A percentile compares a stretch with the other conserved stretches of the same genome.
Conservation (phyloP, 2,888 invertebrate species). For the Leptinotarsa haldemani region DNA sequence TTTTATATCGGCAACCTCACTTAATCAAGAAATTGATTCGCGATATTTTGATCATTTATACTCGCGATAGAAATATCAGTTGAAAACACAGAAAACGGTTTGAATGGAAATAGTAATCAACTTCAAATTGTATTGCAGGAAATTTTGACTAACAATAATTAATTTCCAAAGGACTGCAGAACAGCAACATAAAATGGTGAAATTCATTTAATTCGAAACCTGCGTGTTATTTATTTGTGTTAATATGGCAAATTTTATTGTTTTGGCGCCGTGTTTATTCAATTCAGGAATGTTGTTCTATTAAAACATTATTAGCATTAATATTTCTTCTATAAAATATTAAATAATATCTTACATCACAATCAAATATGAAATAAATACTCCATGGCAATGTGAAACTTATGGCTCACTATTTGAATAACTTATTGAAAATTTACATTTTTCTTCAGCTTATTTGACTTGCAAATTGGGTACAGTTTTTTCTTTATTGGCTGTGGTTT, state of each 20-base stretch:
- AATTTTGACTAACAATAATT: too few species aligned
- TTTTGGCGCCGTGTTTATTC: not conserved
- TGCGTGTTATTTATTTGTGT: too few species aligned
- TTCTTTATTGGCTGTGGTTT: slow-evolving; percentile 7
- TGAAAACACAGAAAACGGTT: too few species aligned
- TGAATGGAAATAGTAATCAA: too few species aligned
- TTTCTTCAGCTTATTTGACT: slow-evolving; percentile 22
- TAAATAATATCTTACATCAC: not conserved
- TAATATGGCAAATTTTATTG: not conserved
- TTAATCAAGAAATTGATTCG: too few species aligned
- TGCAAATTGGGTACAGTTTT: slow-evolving; percentile 24
- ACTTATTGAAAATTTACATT: slow-evolving; percentile 22
- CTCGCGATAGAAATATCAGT: too few species aligned
- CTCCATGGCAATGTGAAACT: not conserved
- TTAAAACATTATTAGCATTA: not conserved
- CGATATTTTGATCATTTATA: too few species aligned
- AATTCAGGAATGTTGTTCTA: slow-evolving; percentile 10
- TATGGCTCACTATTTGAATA: slow-evolving; percentile 20
- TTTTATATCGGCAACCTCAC: too few species aligned
- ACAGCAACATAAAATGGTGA: too few species aligned
- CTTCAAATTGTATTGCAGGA: too few species aligned
- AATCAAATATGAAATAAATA: slow-evolving; percentile 5
- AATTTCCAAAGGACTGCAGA: too few species aligned
- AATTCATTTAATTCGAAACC: too few species aligned
- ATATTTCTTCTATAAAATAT: not conserved